A percentile compares a stretch with the other conserved stretches of the same genome.
Conservation (phyloP, 30 jellyfish, hydroid and myxozoan genomes). For the Catostylus mosaicus region DNA sequence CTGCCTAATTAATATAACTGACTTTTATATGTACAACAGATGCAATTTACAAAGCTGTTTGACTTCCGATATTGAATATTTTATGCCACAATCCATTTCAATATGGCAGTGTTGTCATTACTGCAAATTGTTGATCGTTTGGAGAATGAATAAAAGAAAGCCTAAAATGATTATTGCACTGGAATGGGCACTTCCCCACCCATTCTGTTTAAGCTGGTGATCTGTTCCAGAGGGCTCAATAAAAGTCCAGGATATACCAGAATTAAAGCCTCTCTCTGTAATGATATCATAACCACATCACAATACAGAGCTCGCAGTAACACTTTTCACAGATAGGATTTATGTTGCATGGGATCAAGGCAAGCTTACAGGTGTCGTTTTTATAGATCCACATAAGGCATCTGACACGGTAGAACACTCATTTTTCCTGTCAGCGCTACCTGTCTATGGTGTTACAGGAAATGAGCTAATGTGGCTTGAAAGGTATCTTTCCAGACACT, state of each 20-base stretch:
- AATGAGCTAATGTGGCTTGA: constrained; percentile 52
- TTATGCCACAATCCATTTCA: too few relatives aligned
- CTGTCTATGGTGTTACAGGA: constrained; percentile 53
- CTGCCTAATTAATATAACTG: neutral
- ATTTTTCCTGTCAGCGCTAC: constrained; percentile 51
- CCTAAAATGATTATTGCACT: too few relatives aligned
- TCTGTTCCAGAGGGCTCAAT: too few relatives aligned
- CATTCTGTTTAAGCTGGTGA: too few relatives aligned
- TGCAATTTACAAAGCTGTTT: neutral
- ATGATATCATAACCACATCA: constrained; percentile 56
- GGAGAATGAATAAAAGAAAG: too few relatives aligned
- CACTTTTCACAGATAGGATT: constrained; percentile 63
- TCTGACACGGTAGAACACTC: constrained; percentile 59
- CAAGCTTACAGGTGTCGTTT: constrained; percentile 56
- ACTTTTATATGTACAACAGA: neutral
- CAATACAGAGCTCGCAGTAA: constrained; percentile 75
- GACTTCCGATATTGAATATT: neutral
- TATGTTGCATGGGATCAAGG: constrained; percentile 59
- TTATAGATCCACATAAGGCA: constrained; percentile 52
- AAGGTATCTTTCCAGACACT: constrained; percentile 40
- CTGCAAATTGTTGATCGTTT: too few relatives aligned
- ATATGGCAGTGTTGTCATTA: too few relatives aligned
- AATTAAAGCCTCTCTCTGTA: too few relatives aligned
- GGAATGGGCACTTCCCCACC: too few relatives aligned
- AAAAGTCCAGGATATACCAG: too few relatives aligned